Base-by-base conservation (phyloP, 1,140 invertebrate species). In the Cherax quadricarinatus region DNA sequence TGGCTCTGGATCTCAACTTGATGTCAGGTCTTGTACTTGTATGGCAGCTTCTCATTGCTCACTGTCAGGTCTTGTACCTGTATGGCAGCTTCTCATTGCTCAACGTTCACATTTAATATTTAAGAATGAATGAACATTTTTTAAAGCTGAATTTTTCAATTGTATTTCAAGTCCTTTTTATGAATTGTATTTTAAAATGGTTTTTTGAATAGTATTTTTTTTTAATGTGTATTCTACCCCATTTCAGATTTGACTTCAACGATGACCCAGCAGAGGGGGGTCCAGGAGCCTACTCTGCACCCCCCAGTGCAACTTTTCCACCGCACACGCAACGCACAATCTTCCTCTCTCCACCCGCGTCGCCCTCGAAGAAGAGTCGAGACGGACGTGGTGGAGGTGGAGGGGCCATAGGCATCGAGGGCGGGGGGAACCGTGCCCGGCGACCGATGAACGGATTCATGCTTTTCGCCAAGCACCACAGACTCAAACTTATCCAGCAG, bases 361-460 rank as follows among this genome's bases (percentile, higher is more conserved):
- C 94, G 0, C 94, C 94, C 14, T 94, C 93, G 24, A 94, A 94
- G 79, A 94, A 92, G 18, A 93, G 82, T 60, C 82, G 89, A 62
- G 85, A 91, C 51, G 86, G 41, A 18, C 41, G 30, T 86, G 51
- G 92, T n/a, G 48, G 83, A 12, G 82, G 75, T 57, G 78, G 81
- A 73, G 84, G 18, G 10, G 24, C 18, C 5, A 66, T 53, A 24
- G 85, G 88, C 14, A 84, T 49, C 4, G 87, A 51, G 79, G 53
- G 93, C 93, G 82, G 73, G n/a, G 66, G 88, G 89, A 75, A 82
- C 49, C 70, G 82, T 62, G 66, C 93, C 18, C 87, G 93, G 86
- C 93, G 96, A 92, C 96, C 96, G 24, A 96, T 96, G 96, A 96
- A 96, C 94, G 96, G 95, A 21, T 96, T 96, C 94, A 95, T 96